Evolutionary conservation across 2,113 vertebrate genomes (phyloP).

Genomic region (Penelope pileata): DNA sequence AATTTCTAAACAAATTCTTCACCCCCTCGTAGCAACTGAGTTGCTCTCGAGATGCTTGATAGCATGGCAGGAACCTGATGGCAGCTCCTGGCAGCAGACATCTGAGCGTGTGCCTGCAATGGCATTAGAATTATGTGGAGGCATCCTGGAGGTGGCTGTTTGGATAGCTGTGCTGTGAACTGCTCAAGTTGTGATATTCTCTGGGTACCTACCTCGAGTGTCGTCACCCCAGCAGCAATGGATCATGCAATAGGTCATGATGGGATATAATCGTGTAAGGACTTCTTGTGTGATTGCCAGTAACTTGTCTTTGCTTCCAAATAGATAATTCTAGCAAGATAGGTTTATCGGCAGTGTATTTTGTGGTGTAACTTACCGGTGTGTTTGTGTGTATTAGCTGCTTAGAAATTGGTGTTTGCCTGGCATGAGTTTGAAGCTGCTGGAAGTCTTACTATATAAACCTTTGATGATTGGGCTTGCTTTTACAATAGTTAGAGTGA

Average conservation of each 20-base stretch:
- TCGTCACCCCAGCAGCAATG: neutral
- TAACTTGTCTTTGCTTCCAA: neutral
- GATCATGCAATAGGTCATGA: neutral
- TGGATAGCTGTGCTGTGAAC: neutral
- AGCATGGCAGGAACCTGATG: neutral
- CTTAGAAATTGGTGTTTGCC: neutral
- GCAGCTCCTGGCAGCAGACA: neutral
- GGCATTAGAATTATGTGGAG: neutral
- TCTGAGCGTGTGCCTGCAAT: neutral
- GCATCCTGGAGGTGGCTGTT: neutral
- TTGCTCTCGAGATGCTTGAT: neutral
- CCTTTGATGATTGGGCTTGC: neutral
- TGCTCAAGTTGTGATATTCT: neutral
- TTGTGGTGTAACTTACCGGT: accelerated
- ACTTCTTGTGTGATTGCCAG: neutral
- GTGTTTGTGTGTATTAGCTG: neutral
- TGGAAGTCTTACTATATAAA: neutral
- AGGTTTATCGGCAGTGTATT: neutral
- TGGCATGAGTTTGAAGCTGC: neutral
- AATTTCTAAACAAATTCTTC: neutral
- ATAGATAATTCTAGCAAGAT: neutral
- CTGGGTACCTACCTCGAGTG: neutral
- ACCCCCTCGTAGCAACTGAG: neutral
- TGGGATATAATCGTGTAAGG: neutral
- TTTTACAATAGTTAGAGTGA: neutral